Conservation (phyloP, 2,888 invertebrate species). For the Hydrotaea diabolus region DNA sequence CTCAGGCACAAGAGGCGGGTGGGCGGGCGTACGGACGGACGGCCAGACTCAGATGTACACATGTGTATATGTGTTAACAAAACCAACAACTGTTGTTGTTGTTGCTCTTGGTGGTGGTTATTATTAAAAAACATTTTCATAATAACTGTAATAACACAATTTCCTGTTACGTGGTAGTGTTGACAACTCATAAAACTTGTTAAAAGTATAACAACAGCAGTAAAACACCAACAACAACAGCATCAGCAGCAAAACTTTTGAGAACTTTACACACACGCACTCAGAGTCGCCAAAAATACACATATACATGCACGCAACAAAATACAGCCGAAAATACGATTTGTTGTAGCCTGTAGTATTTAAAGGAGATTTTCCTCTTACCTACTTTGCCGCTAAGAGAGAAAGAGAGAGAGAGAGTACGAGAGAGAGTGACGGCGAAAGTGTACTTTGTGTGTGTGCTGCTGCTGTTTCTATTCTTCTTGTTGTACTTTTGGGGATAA, state of each 20-base stretch:
- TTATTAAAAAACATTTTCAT: constrained; percentile 42
- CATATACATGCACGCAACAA: background rate
- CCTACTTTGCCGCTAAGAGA: background rate
- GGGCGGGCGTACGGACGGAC: too few species aligned
- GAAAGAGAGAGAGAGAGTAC: too few species aligned
- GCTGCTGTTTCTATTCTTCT: constrained; percentile 4
- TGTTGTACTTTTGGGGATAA: constrained; percentile 60
- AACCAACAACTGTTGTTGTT: background rate
- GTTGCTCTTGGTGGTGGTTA: background rate
- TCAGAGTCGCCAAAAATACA: background rate
- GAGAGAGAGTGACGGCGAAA: background rate
- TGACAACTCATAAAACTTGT: constrained; percentile 51
- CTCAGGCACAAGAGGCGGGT: too few species aligned
- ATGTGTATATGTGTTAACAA: background rate
- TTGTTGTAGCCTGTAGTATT: background rate
- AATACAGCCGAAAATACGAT: background rate
- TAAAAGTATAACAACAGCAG: constrained; percentile 29
- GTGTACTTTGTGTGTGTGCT: background rate
- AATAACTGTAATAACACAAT: constrained; percentile 55
- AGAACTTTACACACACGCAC: background rate
- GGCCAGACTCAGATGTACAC: background rate
- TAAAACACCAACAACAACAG: constrained; percentile 9
- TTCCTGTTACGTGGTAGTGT: constrained; percentile 49
- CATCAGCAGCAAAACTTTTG: constrained; percentile 14
- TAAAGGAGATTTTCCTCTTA: constrained; percentile 1